Evolutionary conservation across 2,113 vertebrate genomes (phyloP).

Genomic region (Narcine bancroftii): DNA sequence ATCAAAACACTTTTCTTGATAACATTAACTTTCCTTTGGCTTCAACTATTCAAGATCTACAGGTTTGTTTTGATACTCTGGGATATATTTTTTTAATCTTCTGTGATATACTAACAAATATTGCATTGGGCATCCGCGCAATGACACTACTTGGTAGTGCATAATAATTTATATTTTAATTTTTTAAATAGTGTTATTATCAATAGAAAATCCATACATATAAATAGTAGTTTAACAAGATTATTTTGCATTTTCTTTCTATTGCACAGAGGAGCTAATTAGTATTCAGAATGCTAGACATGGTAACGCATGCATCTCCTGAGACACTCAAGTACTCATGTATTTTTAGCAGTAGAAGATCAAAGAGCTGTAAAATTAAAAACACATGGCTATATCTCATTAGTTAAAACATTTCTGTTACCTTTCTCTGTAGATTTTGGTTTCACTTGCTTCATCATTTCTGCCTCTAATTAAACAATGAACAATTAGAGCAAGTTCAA

Average conservation of each 20-base stretch:
- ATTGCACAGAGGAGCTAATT: neutral
- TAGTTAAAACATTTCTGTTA: neutral
- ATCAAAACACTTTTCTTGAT: neutral
- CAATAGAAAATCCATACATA: too few relatives aligned
- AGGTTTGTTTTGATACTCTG: neutral
- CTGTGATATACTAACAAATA: neutral
- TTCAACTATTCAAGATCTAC: neutral
- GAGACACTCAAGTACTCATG: neutral
- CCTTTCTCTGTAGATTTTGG: neutral
- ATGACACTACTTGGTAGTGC: neutral
- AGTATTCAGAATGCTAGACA: neutral
- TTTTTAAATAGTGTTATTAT: neutral
- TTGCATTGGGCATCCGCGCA: neutral
- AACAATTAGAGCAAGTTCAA: neutral
- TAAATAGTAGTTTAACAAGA: neutral
- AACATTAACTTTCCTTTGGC: neutral
- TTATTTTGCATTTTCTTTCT: neutral
- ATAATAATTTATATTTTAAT: neutral
- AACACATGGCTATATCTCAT: neutral
- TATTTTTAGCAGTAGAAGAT: neutral
- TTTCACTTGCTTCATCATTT: slow-evolving; percentile 3
- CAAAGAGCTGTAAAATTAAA: neutral
- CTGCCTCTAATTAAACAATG: neutral
- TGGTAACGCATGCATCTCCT: neutral
- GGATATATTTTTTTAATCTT: neutral